Evolutionary conservation across 2,888 invertebrate species (phyloP), one percentile per base, ranked within the genome.

Genomic region (Spialia ferax): DNA sequence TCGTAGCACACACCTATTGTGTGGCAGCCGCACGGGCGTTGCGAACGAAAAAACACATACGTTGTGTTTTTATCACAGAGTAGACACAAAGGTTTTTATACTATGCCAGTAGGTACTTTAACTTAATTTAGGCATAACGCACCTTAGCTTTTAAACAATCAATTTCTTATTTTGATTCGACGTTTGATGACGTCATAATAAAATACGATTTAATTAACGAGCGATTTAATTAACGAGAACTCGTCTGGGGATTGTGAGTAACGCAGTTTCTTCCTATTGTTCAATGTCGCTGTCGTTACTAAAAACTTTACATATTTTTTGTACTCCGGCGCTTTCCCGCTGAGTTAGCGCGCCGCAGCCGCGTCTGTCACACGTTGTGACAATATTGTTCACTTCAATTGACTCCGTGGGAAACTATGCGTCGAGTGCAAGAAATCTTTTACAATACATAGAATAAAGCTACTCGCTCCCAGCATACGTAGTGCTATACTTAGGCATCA

Each of bases 241-340:
- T 78, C 76, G 77, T 77, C 83, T 84, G 82, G 80, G 73, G 76
- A 79, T 79, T 86, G 88, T 87, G 88, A 87, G 87, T 89, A 85
- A 80, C 82, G 80, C 81, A 81, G 85, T 90, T 90, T 91, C 89
- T 86, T 91, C 88, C 89, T 86, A 93, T 93, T 93, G 93, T 93
- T 90, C 76, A 75, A 73, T 75, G 76, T 74, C 74, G 74, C 74
- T 75, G 77, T 78, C 72, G 75, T 75, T 75, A 73, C 77, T 81
- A 88, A 90, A 87, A 88, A 87, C 79, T 74, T 70, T 71, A 68
- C 68, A 48, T 67, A 68, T 72, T 75, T 83, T 84, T 48, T 85
- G 80, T 76, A 71, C 48, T 71, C 22, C 73, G 73, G 75, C 75
- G 87, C 89, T 92, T 89, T 92, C 92, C 86, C 85, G 85, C 68